Conservation (phyloP, 2,888 invertebrate species). For the Drosophila robusta region DNA sequence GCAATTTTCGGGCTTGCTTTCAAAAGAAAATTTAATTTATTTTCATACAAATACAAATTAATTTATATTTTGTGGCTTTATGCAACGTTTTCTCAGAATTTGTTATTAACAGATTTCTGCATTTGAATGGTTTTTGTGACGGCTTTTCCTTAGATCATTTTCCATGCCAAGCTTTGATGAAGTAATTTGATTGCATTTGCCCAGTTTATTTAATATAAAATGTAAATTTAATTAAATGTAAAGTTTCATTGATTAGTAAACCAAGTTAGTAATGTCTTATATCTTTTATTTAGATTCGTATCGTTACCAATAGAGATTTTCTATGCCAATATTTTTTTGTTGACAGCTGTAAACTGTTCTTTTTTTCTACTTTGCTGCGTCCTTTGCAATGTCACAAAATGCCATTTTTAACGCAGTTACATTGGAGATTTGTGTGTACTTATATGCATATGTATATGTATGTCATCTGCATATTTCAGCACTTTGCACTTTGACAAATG, state of each 20-base stretch:
- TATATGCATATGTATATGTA: conserved; percentile 1
- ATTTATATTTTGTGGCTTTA: not conserved
- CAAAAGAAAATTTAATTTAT: not conserved
- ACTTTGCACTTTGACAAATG: conserved; percentile 19
- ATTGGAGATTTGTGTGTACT: not conserved
- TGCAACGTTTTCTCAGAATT: not conserved
- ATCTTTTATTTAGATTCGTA: too few relatives aligned
- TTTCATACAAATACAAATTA: not conserved
- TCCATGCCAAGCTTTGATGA: not conserved
- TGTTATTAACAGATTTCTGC: conserved; percentile 1
- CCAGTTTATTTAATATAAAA: too few relatives aligned
- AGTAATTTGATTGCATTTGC: not conserved
- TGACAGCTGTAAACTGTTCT: too few relatives aligned
- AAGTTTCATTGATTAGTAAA: too few relatives aligned
- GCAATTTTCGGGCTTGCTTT: not conserved
- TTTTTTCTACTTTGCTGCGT: too few relatives aligned
- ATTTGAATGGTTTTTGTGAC: not conserved
- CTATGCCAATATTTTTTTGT: too few relatives aligned
- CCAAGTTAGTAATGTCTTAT: too few relatives aligned
- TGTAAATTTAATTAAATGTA: too few relatives aligned
- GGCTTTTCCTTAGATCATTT: not conserved
- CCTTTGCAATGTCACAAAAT: conserved; percentile 18
- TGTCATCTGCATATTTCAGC: conserved; percentile 1
- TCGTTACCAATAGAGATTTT: too few relatives aligned
- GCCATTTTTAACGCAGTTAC: conserved; percentile 14